phyloP scores from a whole-genome alignment of 2,888 invertebrate species.

The Zhuqinia jingwanae region DNA sequence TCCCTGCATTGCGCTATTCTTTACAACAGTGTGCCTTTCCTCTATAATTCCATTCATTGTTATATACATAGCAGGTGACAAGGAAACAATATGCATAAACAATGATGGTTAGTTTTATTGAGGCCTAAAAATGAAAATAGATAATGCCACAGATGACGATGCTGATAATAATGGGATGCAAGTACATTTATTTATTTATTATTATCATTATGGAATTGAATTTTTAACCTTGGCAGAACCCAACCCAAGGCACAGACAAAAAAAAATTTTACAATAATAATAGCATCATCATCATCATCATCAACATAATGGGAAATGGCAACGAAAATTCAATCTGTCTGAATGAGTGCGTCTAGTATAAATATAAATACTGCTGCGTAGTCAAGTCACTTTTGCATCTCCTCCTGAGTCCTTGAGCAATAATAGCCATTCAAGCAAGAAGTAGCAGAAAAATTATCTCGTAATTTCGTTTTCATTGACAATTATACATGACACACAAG shows the following conservation, averaged over 20 bases:
- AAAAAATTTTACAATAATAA: neutral
- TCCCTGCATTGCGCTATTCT: neutral
- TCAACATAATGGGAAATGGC: neutral
- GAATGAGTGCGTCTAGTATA: neutral
- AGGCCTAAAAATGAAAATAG: too few species aligned
- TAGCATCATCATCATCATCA: too few species aligned
- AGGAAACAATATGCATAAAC: slow-evolving; percentile 18
- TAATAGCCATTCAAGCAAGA: slow-evolving; percentile 17
- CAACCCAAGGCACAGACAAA: slow-evolving; percentile 46
- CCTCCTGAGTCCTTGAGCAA: slow-evolving; percentile 9
- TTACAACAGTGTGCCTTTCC: too few species aligned
- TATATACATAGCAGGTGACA: too few species aligned
- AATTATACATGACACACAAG: neutral
- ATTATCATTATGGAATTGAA: slow-evolving; percentile 36
- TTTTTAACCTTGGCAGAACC: slow-evolving; percentile 61
- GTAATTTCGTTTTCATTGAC: slow-evolving; percentile 15
- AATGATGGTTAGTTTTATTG: too few species aligned
- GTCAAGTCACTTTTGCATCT: neutral
- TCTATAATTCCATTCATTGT: too few species aligned
- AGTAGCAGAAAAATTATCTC: neutral
- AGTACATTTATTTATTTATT: slow-evolving; percentile 2
- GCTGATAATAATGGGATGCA: slow-evolving; percentile 28
- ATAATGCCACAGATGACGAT: neutral
- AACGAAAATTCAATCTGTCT: neutral
- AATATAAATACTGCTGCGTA: slow-evolving; percentile 1